These are phyloP conservation scores for Cryptocheilus praepositus DNA, from an alignment of 2,888 invertebrate genomes.

Conservation along the genomic window DNA sequence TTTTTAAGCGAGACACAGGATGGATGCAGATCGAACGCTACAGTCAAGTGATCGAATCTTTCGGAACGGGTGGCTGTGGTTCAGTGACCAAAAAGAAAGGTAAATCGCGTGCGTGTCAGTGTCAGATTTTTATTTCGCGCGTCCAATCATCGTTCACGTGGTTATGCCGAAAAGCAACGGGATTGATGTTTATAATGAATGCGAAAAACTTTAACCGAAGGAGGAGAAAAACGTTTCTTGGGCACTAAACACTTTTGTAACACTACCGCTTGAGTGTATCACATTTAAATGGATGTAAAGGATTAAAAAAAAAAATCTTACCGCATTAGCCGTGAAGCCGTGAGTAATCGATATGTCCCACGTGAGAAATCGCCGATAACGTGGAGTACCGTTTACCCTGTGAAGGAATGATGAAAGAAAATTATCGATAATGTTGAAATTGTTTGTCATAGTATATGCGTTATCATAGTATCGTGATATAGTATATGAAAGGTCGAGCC, in stretches of 20 bases:
- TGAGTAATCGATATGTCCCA: neutral
- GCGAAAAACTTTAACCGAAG: neutral
- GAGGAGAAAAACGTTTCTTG: constrained; percentile 17
- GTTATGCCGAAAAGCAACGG: too few relatives aligned
- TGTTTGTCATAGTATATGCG: constrained; percentile 58
- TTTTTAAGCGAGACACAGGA: too few relatives aligned
- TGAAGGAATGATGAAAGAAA: constrained; percentile 23
- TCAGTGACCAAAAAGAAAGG: too few relatives aligned
- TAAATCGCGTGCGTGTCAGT: too few relatives aligned
- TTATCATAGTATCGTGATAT: constrained; percentile 57
- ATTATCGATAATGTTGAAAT: constrained; percentile 58
- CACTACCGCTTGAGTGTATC: neutral
- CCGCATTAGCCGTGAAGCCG: constrained; percentile 1
- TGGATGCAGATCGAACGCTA: too few relatives aligned
- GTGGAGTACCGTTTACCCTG: constrained; percentile 37
- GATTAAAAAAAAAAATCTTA: neutral
- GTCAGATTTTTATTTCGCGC: too few relatives aligned
- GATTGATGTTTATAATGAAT: constrained; percentile 4
- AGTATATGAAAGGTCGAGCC: constrained; percentile 49
- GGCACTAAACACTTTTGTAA: constrained; percentile 10
- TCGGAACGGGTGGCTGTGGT: too few relatives aligned
- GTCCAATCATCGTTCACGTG: too few relatives aligned
- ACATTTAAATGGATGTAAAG: constrained; percentile 1
- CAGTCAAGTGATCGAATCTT: too few relatives aligned
- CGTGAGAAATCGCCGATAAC: constrained; percentile 29